phyloP scores from a whole-genome alignment of 2,888 invertebrate species.

The Norana najaformis region DNA sequence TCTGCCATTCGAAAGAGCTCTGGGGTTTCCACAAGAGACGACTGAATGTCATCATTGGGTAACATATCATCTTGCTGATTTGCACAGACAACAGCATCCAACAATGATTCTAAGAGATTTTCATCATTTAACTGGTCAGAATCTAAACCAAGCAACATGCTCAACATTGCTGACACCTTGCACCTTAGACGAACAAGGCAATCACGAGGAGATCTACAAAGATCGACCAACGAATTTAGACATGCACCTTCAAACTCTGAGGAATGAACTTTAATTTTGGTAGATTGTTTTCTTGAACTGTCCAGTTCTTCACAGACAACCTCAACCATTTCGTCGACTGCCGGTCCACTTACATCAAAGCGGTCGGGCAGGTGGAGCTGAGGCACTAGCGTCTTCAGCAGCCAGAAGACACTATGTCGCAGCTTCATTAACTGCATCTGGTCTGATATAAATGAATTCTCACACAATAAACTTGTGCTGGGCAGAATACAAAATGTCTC shows the following conservation, averaged over 20 bases:
- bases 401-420: slow-evolving; percentile 2
- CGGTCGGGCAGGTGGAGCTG: slow-evolving; percentile 14
- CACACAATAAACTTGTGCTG: slow-evolving; percentile 2
- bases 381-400: background rate
- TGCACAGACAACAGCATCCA: background rate
- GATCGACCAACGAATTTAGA: background rate
- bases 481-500: background rate
- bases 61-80: background rate
- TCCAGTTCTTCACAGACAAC: slow-evolving; percentile 1
- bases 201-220: background rate
- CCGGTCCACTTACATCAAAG: background rate
- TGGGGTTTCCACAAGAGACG: background rate
- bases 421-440: slow-evolving; percentile 6
- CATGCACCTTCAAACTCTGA: background rate
- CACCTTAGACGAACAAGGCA: background rate
- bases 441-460: slow-evolving; percentile 17
- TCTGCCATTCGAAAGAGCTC: background rate
- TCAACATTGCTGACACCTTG: slow-evolving; percentile 15
- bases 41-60: background rate
- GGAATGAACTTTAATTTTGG: background rate
- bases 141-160: slow-evolving; percentile 5
- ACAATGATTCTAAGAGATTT: background rate
- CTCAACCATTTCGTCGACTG: slow-evolving; percentile 14
- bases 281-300: background rate
- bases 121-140: background rate